Percentiles rank a stretch among this genome's conserved stretches.
phyloP scores from a whole-genome alignment of 2,113 vertebrate genomes.

The Pithys albifrons region DNA sequence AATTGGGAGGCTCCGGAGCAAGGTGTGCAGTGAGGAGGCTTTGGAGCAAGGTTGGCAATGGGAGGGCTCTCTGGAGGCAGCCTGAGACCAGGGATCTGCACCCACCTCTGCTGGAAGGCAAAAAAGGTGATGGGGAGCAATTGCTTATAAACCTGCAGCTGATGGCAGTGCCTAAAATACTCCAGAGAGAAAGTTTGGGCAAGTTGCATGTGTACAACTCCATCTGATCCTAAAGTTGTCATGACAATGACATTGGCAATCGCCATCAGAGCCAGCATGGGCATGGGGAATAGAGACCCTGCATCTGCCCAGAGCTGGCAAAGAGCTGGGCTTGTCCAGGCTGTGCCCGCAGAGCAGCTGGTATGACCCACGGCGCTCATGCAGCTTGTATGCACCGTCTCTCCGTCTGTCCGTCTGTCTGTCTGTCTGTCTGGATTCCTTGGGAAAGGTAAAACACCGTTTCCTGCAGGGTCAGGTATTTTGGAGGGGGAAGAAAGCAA shows the following conservation, averaged over 20 bases:
- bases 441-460: conserved; percentile 39
- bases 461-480: conserved; percentile 57
- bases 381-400: neutral
- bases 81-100: neutral
- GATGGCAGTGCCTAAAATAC: neutral
- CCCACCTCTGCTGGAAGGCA: neutral
- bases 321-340: neutral
- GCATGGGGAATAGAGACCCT: neutral
- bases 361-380: neutral
- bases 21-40: neutral
- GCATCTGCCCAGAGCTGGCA: neutral
- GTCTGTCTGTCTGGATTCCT: conserved; percentile 22
- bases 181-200: neutral
- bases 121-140: neutral
- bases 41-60: neutral
- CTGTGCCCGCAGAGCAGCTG: neutral
- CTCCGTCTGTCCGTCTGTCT: neutral
- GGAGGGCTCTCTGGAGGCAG: neutral
- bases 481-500: conserved; percentile 68
- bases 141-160: neutral
- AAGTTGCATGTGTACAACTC: rapidly evolving
- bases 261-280: neutral
- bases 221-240: neutral
- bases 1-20: neutral
- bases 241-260: neutral